Evolutionary conservation across 2,113 vertebrate genomes (phyloP).

Genomic region (Gracilinanus agilis): DNA sequence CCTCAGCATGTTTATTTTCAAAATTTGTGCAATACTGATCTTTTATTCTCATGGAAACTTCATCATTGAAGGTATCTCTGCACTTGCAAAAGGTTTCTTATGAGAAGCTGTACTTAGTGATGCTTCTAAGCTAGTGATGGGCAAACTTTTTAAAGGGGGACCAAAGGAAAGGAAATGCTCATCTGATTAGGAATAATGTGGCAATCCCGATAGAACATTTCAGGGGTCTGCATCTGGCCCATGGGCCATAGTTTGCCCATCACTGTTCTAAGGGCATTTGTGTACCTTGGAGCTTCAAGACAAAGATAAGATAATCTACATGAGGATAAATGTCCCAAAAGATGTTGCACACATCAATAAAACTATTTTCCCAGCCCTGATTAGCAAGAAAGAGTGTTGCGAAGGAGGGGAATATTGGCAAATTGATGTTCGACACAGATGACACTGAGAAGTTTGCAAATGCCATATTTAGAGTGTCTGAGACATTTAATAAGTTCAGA

Average conservation of each 20-base stretch:
- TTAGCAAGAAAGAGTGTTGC: neutral
- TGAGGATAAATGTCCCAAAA: neutral
- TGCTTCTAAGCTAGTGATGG: too few relatives aligned
- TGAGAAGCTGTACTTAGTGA: neutral
- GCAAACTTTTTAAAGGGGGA: too few relatives aligned
- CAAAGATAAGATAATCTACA: neutral
- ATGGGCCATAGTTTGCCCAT: too few relatives aligned
- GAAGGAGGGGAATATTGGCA: neutral
- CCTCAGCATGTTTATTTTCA: neutral
- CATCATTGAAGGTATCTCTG: slow-evolving; percentile 18
- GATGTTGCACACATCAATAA: slow-evolving; percentile 14
- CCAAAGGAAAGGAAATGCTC: too few relatives aligned
- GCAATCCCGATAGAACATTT: too few relatives aligned
- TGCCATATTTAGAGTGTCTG: slow-evolving; percentile 95
- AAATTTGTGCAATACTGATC: neutral
- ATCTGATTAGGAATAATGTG: too few relatives aligned
- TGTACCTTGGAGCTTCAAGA: neutral
- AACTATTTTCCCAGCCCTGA: neutral
- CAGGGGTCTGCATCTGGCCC: too few relatives aligned
- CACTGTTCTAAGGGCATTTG: slow-evolving; percentile 15
- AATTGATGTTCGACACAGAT: neutral
- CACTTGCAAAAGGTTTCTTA: slow-evolving; percentile 1
- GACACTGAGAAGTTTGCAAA: slow-evolving; percentile 90
- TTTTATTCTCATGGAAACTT: slow-evolving; percentile 15
- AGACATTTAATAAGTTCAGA: slow-evolving; percentile 97